Evolutionary conservation across 2,797 vertebrate species (phyloP).

Genomic region (Melanotaenia pygmaea): DNA sequence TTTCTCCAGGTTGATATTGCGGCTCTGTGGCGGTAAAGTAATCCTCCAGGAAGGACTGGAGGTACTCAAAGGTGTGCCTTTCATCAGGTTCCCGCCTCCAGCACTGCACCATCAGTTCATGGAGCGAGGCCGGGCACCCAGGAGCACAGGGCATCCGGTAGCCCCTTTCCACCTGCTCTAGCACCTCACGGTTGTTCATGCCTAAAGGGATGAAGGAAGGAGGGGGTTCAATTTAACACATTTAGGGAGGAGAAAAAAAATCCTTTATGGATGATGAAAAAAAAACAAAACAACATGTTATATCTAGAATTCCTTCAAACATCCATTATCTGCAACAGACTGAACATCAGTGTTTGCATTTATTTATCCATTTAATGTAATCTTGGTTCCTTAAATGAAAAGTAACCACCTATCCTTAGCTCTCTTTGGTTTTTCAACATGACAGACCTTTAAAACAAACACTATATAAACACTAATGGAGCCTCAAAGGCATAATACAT

Average conservation of each 20-base stretch:
- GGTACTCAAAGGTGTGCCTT: constrained; percentile 96
- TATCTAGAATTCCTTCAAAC: background rate
- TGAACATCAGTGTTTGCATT: no score
- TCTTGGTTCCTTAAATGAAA: no score
- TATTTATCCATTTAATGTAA: no score
- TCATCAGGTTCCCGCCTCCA: constrained; percentile 95
- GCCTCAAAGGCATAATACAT: background rate
- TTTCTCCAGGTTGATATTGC: constrained; percentile 97
- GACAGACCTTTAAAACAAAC: background rate
- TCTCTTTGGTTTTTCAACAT: background rate
- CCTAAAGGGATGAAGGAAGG: constrained; percentile 75
- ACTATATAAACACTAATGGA: background rate
- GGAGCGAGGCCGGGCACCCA: constrained; percentile 89
- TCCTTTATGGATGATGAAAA: background rate
- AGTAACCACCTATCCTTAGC: background rate
- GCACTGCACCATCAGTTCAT: constrained; percentile 95
- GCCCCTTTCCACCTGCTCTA: constrained; percentile 95
- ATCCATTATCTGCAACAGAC: no score
- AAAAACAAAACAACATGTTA: background rate
- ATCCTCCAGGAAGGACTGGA: constrained; percentile 97
- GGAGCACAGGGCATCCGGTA: constrained; percentile 93
- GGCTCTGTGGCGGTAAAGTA: constrained; percentile 98
- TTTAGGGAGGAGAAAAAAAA: background rate
- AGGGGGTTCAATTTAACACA: background rate
- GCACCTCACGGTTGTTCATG: constrained; percentile 97